Evolutionary conservation across 2,888 invertebrate genomes (phyloP).

Genomic region (Eurytoma californica): DNA sequence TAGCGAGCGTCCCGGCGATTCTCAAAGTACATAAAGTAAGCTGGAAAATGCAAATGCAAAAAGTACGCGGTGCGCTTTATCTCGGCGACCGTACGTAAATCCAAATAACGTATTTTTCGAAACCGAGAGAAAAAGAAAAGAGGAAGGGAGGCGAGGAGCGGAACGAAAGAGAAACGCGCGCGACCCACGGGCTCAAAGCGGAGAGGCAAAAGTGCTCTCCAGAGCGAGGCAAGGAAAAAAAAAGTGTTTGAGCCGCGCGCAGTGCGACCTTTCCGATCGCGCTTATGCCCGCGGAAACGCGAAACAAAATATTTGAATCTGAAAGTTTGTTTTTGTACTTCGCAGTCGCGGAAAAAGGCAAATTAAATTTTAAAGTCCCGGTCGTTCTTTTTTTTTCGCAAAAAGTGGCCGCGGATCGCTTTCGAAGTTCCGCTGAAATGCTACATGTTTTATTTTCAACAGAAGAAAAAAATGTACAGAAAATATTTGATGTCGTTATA

Average conservation of each 20-base stretch:
- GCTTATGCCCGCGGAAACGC: too few relatives aligned
- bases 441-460: too few relatives aligned
- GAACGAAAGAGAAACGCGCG: background rate
- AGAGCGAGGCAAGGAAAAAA: background rate
- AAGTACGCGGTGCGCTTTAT: slow-evolving; percentile 28
- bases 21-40: slow-evolving; percentile 37
- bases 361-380: too few relatives aligned
- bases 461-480: too few relatives aligned
- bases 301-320: too few relatives aligned
- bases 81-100: slow-evolving; percentile 40
- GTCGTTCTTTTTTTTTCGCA: too few relatives aligned
- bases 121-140: slow-evolving; percentile 13
- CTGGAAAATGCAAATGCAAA: slow-evolving; percentile 44
- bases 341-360: too few relatives aligned
- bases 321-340: too few relatives aligned
- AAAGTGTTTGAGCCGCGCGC: background rate
- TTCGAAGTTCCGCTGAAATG: too few relatives aligned
- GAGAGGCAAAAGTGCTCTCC: background rate
- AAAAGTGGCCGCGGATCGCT: too few relatives aligned
- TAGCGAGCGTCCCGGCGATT: slow-evolving; percentile 7
- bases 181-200: background rate
- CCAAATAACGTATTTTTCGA: slow-evolving; percentile 46
- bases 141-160: slow-evolving; percentile 10
- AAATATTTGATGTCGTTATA: too few relatives aligned
- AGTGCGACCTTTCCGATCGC: too few relatives aligned